These are phyloP conservation scores for Dysidea cf. avara DNA, from an alignment of 37 sponge, comb jelly and placozoan species.

Conservation along the genomic window DNA sequence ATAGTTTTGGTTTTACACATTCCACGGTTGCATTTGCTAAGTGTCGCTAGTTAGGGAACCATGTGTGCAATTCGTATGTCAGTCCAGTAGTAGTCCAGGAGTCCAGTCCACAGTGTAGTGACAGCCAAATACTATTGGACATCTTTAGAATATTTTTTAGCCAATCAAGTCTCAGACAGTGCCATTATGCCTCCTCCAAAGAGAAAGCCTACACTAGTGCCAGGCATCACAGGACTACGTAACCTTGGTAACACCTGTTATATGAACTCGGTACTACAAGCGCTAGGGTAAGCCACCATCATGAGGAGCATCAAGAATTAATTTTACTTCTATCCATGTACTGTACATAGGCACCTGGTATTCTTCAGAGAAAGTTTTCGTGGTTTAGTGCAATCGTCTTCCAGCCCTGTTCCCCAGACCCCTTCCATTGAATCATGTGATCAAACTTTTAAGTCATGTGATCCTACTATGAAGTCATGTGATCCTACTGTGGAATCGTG, in stretches of 20 bases:
- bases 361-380: slow-evolving; percentile 63
- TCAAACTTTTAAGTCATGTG: background rate
- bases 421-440: background rate
- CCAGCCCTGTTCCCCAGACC: slow-evolving; percentile 6
- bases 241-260: slow-evolving; percentile 90
- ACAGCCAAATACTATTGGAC: too few species aligned
- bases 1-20: too few species aligned
- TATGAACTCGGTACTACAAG: slow-evolving; percentile 78
- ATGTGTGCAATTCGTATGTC: too few species aligned
- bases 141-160: too few species aligned
- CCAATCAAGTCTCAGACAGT: too few species aligned
- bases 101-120: too few species aligned
- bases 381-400: slow-evolving; percentile 12
- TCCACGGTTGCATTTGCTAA: too few species aligned
- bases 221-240: slow-evolving; percentile 76
- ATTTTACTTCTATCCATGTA: slow-evolving; percentile 2
- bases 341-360: slow-evolving; percentile 42
- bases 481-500: too few species aligned
- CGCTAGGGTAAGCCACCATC: slow-evolving; percentile 53
- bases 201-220: slow-evolving; percentile 31
- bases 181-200: too few species aligned
- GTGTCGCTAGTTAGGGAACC: too few species aligned
- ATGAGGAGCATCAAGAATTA: background rate
- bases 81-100: too few species aligned
- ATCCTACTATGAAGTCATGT: background rate